These are phyloP conservation scores for Halcyon leucocephala DNA, from an alignment of 2,797 vertebrate species.

Conservation along the genomic window DNA sequence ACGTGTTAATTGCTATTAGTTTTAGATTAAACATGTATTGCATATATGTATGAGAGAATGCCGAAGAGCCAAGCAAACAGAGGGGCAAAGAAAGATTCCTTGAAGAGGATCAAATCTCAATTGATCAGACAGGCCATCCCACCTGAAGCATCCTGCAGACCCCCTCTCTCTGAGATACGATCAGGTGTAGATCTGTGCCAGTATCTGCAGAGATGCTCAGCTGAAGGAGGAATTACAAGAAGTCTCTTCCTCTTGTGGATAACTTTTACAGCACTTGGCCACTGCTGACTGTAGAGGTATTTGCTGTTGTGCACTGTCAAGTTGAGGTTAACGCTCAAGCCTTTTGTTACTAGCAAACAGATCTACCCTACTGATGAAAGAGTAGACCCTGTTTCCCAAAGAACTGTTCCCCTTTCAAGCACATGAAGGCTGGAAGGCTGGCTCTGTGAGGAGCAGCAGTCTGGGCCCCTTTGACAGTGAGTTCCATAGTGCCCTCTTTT, in stretches of 20 bases:
- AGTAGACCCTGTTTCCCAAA: neutral
- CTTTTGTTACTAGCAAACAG: neutral
- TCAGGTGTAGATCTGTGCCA: neutral
- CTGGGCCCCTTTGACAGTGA: neutral
- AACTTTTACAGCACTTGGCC: neutral
- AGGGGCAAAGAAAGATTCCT: neutral
- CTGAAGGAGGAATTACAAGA: neutral
- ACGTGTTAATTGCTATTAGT: neutral
- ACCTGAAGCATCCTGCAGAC: neutral
- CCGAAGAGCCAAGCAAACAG: neutral
- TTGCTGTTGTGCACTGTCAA: neutral
- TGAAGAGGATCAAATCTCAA: neutral
- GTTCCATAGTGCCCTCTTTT: neutral
- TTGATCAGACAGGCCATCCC: neutral
- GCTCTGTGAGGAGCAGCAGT: neutral
- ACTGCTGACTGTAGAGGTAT: neutral
- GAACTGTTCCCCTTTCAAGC: neutral
- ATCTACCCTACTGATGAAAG: neutral
- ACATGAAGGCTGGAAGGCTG: neutral
- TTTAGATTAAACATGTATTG: neutral
- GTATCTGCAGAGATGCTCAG: neutral
- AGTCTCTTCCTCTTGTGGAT: neutral
- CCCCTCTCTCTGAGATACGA: neutral
- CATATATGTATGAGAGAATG: neutral
- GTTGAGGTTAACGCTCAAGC: neutral